These are phyloP conservation scores for Catonia carolina DNA, from an alignment of 2,888 invertebrate species.

Conservation along the genomic window DNA sequence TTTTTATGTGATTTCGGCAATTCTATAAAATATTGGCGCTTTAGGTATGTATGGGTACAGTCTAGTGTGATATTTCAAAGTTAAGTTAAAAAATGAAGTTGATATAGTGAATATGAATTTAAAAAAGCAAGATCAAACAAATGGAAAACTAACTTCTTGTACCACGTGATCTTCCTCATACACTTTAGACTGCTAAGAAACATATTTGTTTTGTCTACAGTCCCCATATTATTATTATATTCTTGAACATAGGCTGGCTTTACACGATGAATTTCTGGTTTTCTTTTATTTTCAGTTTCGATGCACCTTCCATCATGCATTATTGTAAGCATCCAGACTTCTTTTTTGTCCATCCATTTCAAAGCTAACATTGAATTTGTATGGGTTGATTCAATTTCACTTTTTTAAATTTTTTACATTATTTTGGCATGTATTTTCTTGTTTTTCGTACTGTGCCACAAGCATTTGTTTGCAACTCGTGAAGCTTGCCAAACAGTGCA, in stretches of 20 bases:
- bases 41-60: no score
- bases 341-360: conserved; percentile 20
- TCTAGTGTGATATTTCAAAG: no score
- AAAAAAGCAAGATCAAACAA: conserved; percentile 13
- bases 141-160: conserved; percentile 19
- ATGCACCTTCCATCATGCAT: conserved; percentile 5
- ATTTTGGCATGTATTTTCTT: conserved; percentile 10
- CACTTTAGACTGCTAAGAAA: conserved; percentile 10
- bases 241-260: conserved; percentile 19
- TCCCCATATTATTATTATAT: conserved; percentile 24
- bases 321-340: conserved; percentile 20
- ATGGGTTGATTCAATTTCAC: conserved; percentile 2
- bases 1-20: no score
- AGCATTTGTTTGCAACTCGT: conserved; percentile 13
- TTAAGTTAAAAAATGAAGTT: no score
- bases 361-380: conserved; percentile 11
- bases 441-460: conserved; percentile 19
- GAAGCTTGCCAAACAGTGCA: neutral
- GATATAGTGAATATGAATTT: conserved; percentile 11
- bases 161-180: conserved; percentile 16
- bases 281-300: neutral
- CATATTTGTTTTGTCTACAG: conserved; percentile 22
- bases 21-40: no score
- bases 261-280: neutral
- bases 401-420: conserved; percentile 14